These are phyloP conservation scores for Melipona quadrifasciata DNA, from an alignment of 1,140 invertebrate genomes.

Conservation along the genomic window DNA sequence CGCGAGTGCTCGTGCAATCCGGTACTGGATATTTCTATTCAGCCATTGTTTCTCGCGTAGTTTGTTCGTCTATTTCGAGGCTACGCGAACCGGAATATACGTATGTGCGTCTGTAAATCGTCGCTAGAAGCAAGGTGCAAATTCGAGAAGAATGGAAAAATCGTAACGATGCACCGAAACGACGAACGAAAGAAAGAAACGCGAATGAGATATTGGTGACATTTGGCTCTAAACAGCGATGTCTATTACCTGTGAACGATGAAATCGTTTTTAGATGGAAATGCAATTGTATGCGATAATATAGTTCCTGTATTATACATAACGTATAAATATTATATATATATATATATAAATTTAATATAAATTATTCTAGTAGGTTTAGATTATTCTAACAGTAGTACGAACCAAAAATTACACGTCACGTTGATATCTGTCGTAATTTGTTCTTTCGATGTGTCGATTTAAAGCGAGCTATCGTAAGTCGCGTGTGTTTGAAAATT, in stretches of 20 bases:
- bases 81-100: conserved; percentile 12
- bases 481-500: background rate
- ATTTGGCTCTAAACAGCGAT: background rate
- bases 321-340: conserved; percentile 41
- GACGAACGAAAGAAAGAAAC: background rate
- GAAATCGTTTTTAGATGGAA: conserved; percentile 33
- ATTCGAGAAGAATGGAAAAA: conserved; percentile 15
- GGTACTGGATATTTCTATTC: conserved; percentile 12
- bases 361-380: conserved; percentile 67
- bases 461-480: background rate
- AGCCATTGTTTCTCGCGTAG: conserved; percentile 4
- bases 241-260: conserved; percentile 9
- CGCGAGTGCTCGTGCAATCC: background rate
- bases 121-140: conserved; percentile 2
- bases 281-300: conserved; percentile 62
- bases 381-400: conserved; percentile 33
- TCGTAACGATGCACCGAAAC: conserved; percentile 1
- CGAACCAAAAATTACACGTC: conserved; percentile 41
- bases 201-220: background rate
- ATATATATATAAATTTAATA: conserved; percentile 57
- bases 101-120: conserved; percentile 1
- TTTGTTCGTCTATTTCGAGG: conserved; percentile 17
- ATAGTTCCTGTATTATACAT: conserved; percentile 73
- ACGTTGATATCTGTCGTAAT: conserved; percentile 19
- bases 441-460: conserved; percentile 18